Conservation (phyloP, 2,113 vertebrate genomes). For the Acinonyx jubatus region DNA sequence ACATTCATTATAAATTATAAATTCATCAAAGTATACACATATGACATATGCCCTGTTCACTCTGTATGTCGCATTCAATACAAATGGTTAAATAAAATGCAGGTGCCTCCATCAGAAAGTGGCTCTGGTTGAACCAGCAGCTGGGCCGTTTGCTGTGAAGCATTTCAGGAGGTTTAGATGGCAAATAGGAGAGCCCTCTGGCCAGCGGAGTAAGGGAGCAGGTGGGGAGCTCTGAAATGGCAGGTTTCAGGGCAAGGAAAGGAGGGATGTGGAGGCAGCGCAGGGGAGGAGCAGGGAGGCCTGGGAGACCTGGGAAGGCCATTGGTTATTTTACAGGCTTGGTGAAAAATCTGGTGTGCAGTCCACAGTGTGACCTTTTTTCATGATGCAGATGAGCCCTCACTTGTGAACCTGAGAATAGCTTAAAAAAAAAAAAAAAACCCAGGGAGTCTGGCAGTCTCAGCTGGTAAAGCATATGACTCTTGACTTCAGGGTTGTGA, state of each 20-base stretch:
- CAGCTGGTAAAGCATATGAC: too few species aligned
- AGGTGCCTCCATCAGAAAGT: too few species aligned
- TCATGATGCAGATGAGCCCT: neutral
- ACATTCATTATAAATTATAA: neutral
- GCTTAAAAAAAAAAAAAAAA: too few species aligned
- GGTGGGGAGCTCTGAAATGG: neutral
- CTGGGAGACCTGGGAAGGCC: too few species aligned
- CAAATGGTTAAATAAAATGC: neutral
- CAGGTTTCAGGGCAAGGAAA: neutral
- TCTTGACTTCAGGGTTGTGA: too few species aligned
- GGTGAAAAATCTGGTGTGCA: neutral
- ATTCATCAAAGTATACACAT: neutral
- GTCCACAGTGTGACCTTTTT: neutral
- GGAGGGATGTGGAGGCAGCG: neutral
- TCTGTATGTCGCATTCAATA: neutral
- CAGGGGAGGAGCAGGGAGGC: neutral
- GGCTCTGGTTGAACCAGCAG: neutral
- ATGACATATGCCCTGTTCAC: neutral
- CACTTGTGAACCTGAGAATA: neutral
- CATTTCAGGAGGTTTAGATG: neutral
- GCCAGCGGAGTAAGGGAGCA: neutral
- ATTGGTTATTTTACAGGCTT: neutral
- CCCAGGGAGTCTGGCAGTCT: too few species aligned
- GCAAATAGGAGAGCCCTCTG: too few species aligned
- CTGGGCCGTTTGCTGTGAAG: neutral